phyloP scores from a whole-genome alignment of 1,140 invertebrate species.

The Pachyrhynchus sulphureomaculatus region DNA sequence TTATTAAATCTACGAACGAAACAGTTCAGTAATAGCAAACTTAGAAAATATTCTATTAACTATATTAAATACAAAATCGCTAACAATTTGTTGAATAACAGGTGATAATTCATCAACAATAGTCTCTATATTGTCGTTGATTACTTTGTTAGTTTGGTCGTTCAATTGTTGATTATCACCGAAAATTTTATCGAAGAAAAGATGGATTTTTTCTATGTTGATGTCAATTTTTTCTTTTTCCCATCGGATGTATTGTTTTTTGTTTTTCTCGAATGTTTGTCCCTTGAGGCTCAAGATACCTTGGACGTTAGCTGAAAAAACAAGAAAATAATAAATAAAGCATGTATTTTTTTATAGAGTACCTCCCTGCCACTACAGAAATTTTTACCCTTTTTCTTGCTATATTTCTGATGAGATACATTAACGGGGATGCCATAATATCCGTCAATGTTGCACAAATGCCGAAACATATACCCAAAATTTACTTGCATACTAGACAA shows the following conservation, averaged over 20 bases:
- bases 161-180: conserved; percentile 45
- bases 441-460: no score
- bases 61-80: conserved; percentile 32
- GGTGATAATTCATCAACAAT: conserved; percentile 35
- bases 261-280: conserved; percentile 37
- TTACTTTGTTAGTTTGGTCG: conserved; percentile 40
- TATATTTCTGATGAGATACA: no score
- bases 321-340: background rate
- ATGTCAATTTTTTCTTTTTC: conserved; percentile 26
- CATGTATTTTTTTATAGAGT: no score
- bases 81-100: conserved; percentile 31
- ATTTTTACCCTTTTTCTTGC: no score
- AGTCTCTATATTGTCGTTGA: conserved; percentile 39
- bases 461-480: no score
- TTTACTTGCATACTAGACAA: background rate
- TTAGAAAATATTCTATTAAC: conserved; percentile 32
- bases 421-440: no score
- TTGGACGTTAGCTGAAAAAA: conserved; percentile 32
- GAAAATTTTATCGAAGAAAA: conserved; percentile 34
- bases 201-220: conserved; percentile 18
- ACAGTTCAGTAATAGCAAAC: conserved; percentile 35
- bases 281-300: conserved; percentile 29
- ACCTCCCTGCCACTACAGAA: no score
- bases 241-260: conserved; percentile 31
- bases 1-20: conserved; percentile 15